Evolutionary conservation across 92 coral and sea anemone species (phyloP), one percentile per base, ranked within the genome.

Genomic region (Anthopleura xanthogrammica): DNA sequence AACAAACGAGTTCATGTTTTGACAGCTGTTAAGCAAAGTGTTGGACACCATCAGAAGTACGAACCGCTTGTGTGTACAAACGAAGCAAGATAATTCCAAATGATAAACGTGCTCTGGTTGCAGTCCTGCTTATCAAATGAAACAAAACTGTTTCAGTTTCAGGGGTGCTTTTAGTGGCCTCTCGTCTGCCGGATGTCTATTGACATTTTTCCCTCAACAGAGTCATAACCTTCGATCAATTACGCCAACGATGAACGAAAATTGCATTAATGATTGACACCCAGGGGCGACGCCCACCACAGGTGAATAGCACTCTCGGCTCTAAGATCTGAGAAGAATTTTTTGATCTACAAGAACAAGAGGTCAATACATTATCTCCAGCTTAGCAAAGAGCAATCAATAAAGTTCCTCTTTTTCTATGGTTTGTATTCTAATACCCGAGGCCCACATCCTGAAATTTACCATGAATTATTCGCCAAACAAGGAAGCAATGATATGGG

Each of bases 171-270:
- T 85, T 78, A 79, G 78, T 85, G 23, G 72, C 79, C 83, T 85
- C 83, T 85, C 72, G 75, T 57, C 76, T 36, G 54, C 88, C 88
- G 88, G 88, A 85, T 78, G 83, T 72, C 43, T 57, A 52, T 78
- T 85, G 88, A 78, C 83, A 85, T 79, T 85, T 72, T 85, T 65
- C 41, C 83, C 88, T 78, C 83, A 52, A 66, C 88, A 78, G 72
- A 78, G 83, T 70, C 41, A 78, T 68, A 78, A 79, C 83, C 65
- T 85, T 70, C 62, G 70, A 85, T 85, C 83, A 77, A 85, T 85
- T 78, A 85, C 88, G 62, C 83, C 56, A 66, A 64, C 39, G 76
- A 54, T 57, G 87, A 66, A 23, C 77, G 80, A 77, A 48, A 68
- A 52, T 75, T 58, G 82, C 8, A 68, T 75, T 74, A 60, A 56